Evolutionary conservation across 2,888 invertebrate species (phyloP).

Genomic region (Eucriotettix oculatus): DNA sequence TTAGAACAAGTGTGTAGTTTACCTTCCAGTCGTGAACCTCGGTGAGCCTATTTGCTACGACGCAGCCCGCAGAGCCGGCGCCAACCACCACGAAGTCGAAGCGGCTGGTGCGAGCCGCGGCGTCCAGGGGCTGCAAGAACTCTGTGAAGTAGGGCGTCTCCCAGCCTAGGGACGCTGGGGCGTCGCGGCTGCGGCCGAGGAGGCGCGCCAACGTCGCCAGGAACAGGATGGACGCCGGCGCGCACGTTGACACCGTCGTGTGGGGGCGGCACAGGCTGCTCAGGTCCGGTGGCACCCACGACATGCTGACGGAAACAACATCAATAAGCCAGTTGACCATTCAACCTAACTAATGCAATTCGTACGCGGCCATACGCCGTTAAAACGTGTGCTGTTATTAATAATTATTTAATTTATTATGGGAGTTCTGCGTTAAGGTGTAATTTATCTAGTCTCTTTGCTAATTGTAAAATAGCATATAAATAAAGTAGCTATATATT

Average conservation of each 20-base stretch:
- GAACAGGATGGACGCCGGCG: constrained; percentile 38
- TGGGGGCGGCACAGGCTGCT: constrained; percentile 34
- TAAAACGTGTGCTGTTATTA: no score
- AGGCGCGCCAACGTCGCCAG: constrained; percentile 37
- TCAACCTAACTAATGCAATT: no score
- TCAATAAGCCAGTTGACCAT: neutral
- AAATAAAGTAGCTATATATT: no score
- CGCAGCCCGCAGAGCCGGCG: constrained; percentile 51
- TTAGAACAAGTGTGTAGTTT: neutral
- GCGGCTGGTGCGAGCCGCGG: constrained; percentile 19
- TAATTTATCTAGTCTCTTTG: no score
- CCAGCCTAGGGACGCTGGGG: neutral
- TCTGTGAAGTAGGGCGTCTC: neutral
- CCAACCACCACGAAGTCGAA: constrained; percentile 48
- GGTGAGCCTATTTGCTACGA: constrained; percentile 43
- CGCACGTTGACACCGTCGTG: constrained; percentile 38
- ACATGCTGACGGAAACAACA: constrained; percentile 5
- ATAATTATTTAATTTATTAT: no score
- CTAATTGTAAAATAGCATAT: no score
- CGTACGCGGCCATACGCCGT: no score
- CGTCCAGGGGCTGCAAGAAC: neutral
- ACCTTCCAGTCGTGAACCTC: constrained; percentile 40
- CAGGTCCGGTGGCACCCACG: constrained; percentile 29
- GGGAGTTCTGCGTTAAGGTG: no score
- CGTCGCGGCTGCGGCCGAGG: constrained; percentile 36